A percentile compares a stretch with the other conserved stretches of the same genome.
phyloP scores from a whole-genome alignment of 2,888 invertebrate genomes.

The Smittia aterrima region DNA sequence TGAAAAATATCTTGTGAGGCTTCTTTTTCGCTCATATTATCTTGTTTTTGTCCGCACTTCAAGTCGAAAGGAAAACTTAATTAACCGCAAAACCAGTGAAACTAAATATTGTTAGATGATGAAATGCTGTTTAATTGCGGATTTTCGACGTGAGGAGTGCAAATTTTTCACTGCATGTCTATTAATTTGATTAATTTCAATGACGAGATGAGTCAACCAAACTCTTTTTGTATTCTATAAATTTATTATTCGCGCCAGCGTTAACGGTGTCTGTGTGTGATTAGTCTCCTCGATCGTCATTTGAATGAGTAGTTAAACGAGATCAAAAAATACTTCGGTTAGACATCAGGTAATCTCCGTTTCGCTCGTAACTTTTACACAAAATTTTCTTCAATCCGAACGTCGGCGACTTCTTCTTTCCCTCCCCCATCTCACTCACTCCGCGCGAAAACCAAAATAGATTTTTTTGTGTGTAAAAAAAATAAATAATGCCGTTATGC shows the following conservation, averaged over 20 bases:
- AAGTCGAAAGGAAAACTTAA: conserved; percentile 21
- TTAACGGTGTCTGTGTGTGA: neutral
- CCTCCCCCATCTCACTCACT: neutral
- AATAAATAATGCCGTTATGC: conserved; percentile 41
- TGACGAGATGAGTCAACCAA: conserved; percentile 3
- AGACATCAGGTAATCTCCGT: conserved; percentile 35
- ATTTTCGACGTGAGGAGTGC: too few species aligned
- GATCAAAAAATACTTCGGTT: neutral
- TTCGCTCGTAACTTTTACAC: conserved; percentile 1
- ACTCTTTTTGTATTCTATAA: neutral
- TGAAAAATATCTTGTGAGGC: conserved; percentile 3
- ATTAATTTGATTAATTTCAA: conserved; percentile 31
- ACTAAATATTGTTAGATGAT: neutral
- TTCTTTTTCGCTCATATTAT: neutral
- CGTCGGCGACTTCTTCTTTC: neutral
- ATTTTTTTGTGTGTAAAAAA: conserved; percentile 36
- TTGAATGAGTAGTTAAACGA: neutral
- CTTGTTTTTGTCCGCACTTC: neutral
- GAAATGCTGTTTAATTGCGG: neutral
- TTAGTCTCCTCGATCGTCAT: conserved; percentile 17
- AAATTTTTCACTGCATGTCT: neutral
- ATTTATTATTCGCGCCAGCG: neutral
- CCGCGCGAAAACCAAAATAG: conserved; percentile 38
- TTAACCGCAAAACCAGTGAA: conserved; percentile 9
- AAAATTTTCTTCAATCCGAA: conserved; percentile 15